Conservation (phyloP, 2,113 vertebrate genomes). For the Lepisosteus osseus region DNA sequence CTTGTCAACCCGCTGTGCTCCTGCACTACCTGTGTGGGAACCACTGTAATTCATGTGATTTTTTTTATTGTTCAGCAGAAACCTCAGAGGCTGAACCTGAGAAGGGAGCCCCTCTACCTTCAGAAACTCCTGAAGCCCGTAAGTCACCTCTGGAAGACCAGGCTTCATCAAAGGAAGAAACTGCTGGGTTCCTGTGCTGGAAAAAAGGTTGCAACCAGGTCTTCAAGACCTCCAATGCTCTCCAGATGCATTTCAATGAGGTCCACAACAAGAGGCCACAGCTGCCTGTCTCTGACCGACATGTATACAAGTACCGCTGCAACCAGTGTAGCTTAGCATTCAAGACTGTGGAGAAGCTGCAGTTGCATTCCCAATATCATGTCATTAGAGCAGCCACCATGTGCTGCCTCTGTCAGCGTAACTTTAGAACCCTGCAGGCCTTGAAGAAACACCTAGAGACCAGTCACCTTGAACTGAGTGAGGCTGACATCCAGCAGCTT, state of each 20-base stretch:
- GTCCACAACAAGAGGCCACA: slow-evolving; percentile 93
- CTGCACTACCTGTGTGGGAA: background rate
- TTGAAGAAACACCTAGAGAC: slow-evolving; percentile 96
- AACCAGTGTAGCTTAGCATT: slow-evolving; percentile 97
- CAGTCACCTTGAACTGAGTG: slow-evolving; percentile 92
- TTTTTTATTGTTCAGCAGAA: slow-evolving; percentile 58
- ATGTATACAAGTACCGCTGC: slow-evolving; percentile 97
- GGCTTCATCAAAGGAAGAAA: slow-evolving; percentile 75
- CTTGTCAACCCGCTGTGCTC: no score
- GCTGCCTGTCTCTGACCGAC: slow-evolving; percentile 91
- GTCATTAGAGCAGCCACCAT: slow-evolving; percentile 96
- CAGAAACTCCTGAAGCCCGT: slow-evolving; percentile 70
- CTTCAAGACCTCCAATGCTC: slow-evolving; percentile 89
- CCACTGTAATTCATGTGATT: slow-evolving; percentile 1
- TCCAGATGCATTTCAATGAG: slow-evolving; percentile 95
- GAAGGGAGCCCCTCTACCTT: slow-evolving; percentile 69
- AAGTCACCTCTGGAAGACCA: slow-evolving; percentile 75
- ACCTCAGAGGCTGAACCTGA: slow-evolving; percentile 74
- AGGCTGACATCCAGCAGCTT: slow-evolving; percentile 94
- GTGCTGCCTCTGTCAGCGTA: slow-evolving; percentile 97
- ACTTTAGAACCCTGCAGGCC: slow-evolving; percentile 94
- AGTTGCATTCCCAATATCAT: slow-evolving; percentile 96
- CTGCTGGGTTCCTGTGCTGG: slow-evolving; percentile 90
- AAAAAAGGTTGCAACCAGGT: slow-evolving; percentile 98
- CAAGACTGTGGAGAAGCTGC: slow-evolving; percentile 95